Conservation (phyloP, 2,888 invertebrate genomes). For the Plutella xylostella region DNA sequence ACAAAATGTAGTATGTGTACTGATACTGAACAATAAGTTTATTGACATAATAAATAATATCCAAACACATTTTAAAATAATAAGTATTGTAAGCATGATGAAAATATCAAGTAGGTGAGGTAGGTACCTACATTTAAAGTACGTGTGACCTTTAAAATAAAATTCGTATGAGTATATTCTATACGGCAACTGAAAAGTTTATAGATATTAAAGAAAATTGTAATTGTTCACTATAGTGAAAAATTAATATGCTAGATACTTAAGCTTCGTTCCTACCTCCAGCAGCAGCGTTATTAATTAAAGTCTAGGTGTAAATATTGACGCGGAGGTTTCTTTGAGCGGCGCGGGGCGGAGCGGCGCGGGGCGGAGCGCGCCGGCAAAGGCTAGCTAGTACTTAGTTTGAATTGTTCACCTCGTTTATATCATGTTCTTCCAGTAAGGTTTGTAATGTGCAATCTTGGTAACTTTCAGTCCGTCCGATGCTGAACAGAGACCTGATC, state of each 20-base stretch:
- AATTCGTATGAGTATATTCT: background rate
- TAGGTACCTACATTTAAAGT: no score
- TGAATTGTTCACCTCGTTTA: background rate
- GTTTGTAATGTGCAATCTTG: background rate
- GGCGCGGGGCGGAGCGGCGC: background rate
- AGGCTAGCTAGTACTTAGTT: background rate
- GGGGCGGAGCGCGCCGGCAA: background rate
- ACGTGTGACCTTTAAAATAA: background rate
- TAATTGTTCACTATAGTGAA: no score
- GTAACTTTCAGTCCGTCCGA: no score
- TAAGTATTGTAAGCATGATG: no score
- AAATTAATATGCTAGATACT: slow-evolving; percentile 24
- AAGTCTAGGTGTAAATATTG: slow-evolving; percentile 33
- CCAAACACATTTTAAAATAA: no score
- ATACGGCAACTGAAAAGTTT: background rate
- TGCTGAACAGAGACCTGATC: no score
- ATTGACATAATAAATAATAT: no score
- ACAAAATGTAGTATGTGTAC: no score
- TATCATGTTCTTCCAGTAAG: background rate
- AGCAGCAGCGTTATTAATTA: slow-evolving; percentile 34
- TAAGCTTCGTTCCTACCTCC: slow-evolving; percentile 47
- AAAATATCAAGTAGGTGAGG: no score
- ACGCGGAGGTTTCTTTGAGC: slow-evolving; percentile 16
- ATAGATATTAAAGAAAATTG: background rate
- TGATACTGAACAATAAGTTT: no score